Base-by-base conservation (phyloP, 2,113 vertebrate species). In the Hipposideros armiger region DNA sequence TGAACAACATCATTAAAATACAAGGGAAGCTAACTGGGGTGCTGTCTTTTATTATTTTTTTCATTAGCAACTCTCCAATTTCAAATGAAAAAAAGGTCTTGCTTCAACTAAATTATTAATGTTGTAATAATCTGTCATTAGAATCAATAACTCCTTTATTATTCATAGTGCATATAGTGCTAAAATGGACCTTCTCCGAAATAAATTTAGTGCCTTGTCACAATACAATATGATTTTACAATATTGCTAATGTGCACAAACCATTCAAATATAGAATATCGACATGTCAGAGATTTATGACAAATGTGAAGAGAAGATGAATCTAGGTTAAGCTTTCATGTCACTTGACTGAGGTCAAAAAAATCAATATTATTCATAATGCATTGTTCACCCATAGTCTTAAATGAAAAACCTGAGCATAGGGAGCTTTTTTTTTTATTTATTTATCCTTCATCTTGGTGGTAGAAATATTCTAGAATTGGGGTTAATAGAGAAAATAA, bases 91-190 rank as follows among this genome's bases (percentile, higher is more conserved):
- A 98, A 98, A 97, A 97, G 85, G 52, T 1, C 24, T 56, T 96
- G 91, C 87, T 83, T 96, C 60, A 96, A 95, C 42, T 80, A 67
- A 97, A 96, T 96, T 95, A 96, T 85, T 86, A 96, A 98, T 91
- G 22, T 87, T 97, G 36, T 96, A 97, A 98, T 98, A 98, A 97
- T 97, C 73, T 98, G 80, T 96, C 95, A 96, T 97, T 98, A 98
- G n/a, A 97, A 98, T 98, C 98, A 98, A 98, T 98, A 98, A 52
- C 81, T 93, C 6, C 73, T 98, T 98, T 98, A 98, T 98, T 98
- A 98, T 98, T 98, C 96, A 96, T 97, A 97, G 95, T 58, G 17
- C 47, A 97, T 66, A 80, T 83, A 97, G 74, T 95, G 80, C 50
- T 97, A 96, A 97, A 96, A 98, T 96, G 90, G 98, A 97, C 93